These are phyloP conservation scores for Tenodera sinensis DNA, from an alignment of 2,888 invertebrate species.

Conservation along the genomic window DNA sequence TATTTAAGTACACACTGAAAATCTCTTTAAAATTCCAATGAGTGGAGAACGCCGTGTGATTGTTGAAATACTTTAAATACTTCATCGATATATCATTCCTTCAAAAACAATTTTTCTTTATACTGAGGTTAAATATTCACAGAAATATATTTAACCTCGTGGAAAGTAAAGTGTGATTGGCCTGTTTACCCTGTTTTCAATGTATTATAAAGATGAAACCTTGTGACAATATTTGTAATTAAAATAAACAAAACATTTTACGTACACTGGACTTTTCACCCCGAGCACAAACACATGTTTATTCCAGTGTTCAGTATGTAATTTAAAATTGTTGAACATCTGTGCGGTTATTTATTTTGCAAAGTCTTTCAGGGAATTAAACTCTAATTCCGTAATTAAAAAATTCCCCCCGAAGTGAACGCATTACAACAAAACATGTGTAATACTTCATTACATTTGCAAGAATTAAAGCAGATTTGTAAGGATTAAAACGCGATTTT, in stretches of 20 bases:
- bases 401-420: neutral
- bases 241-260: neutral
- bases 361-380: neutral
- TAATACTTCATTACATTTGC: neutral
- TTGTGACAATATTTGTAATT: neutral
- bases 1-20: too few species aligned
- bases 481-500: neutral
- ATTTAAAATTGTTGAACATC: neutral
- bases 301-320: too few species aligned
- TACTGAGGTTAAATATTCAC: too few species aligned
- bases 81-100: too few species aligned
- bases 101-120: too few species aligned
- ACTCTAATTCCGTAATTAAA: neutral
- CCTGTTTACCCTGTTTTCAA: neutral
- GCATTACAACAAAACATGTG: neutral
- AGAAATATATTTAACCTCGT: too few species aligned
- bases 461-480: neutral
- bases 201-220: neutral
- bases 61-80: too few species aligned
- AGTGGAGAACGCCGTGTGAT: too few species aligned
- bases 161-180: neutral
- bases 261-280: neutral
- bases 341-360: neutral
- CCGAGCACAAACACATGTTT: neutral
- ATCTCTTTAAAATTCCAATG: too few species aligned